phyloP scores from a whole-genome alignment of 2,797 vertebrate species.

The Sternarchorhynchus goeldii region DNA sequence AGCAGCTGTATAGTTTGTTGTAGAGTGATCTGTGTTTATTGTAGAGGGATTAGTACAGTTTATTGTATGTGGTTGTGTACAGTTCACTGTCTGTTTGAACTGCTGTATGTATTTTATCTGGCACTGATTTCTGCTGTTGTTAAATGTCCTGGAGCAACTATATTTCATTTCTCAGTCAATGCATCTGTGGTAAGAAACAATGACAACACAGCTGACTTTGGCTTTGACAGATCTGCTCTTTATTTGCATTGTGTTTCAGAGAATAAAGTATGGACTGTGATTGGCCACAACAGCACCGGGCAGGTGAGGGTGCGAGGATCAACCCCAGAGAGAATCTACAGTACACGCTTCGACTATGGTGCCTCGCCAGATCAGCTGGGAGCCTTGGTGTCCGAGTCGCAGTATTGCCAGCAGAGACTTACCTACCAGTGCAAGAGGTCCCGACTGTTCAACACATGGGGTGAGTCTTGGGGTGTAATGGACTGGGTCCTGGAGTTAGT shows the following conservation, averaged over 20 bases:
- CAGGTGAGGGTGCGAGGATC: conserved; percentile 80
- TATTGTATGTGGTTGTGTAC: no score
- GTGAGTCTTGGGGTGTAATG: conserved; percentile 68
- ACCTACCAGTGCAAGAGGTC: conserved; percentile 89
- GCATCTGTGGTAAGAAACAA: background rate
- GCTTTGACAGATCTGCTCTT: no score
- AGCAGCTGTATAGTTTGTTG: no score
- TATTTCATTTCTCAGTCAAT: no score
- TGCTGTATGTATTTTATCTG: no score
- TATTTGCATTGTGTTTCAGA: conserved; percentile 37
- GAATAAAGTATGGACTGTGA: conserved; percentile 84
- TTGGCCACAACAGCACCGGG: conserved; percentile 85
- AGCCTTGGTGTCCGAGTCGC: conserved; percentile 80
- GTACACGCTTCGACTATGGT: conserved; percentile 83
- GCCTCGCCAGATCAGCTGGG: conserved; percentile 81
- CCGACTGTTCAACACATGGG: conserved; percentile 88
- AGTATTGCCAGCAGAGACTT: conserved; percentile 92
- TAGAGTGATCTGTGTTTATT: no score
- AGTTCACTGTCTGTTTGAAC: no score
- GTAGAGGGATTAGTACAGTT: no score
- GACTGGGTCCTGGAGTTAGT: background rate
- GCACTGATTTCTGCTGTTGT: no score
- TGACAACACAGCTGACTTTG: background rate
- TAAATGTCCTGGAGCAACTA: no score
- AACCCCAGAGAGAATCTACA: conserved; percentile 73